phyloP scores from a whole-genome alignment of 2,797 vertebrate species.

The Oceanodroma leucorhoa region DNA sequence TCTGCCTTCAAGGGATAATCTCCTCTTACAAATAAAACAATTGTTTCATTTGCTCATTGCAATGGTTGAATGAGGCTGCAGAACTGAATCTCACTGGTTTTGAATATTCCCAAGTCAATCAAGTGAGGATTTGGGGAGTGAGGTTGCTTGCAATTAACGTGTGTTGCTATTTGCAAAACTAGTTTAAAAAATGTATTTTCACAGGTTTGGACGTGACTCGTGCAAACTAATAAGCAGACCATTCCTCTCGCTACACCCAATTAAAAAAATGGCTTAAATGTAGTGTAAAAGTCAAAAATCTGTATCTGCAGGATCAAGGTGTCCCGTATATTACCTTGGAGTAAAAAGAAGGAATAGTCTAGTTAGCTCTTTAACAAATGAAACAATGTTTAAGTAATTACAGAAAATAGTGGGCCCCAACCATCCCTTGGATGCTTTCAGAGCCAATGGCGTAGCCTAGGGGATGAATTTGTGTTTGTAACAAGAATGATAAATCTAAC shows the following conservation, averaged over 20 bases:
- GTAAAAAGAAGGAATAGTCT: not conserved
- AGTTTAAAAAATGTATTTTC: not conserved
- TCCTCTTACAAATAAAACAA: slow-evolving; percentile 66
- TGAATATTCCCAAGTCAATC: slow-evolving; percentile 15
- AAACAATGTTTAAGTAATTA: slow-evolving; percentile 47
- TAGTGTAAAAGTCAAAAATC: not conserved
- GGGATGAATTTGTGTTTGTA: slow-evolving; percentile 36
- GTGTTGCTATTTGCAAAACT: not conserved
- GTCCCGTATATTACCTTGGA: not conserved
- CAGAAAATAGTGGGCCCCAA: not conserved
- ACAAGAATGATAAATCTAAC: slow-evolving; percentile 68
- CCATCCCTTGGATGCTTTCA: not conserved
- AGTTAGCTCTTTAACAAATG: slow-evolving; percentile 34
- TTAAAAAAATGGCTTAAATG: not conserved
- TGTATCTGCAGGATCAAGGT: not conserved
- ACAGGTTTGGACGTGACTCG: not conserved
- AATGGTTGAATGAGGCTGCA: slow-evolving; percentile 46
- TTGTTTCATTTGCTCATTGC: slow-evolving; percentile 54
- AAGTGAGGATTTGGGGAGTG: not conserved
- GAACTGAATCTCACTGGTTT: slow-evolving; percentile 27
- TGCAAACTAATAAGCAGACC: not conserved
- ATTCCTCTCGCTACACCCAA: not conserved
- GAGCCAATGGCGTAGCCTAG: not conserved
- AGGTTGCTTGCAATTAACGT: not conserved
- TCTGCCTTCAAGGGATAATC: slow-evolving; percentile 64